Conservation (phyloP, 2,797 vertebrate genomes). For the Sibirionetta formosa region DNA sequence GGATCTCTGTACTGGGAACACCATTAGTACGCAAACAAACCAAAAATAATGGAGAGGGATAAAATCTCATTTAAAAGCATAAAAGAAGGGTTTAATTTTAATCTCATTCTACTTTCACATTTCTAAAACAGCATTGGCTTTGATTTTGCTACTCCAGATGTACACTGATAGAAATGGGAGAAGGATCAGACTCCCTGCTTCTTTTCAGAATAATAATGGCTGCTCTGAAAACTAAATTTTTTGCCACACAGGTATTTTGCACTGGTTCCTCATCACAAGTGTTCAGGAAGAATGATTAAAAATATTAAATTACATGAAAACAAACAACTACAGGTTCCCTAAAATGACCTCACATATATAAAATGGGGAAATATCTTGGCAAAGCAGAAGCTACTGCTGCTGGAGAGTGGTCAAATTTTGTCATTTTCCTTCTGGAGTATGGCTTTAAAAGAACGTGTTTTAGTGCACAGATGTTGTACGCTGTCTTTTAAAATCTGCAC, state of each 20-base stretch:
- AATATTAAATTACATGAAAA: constrained; percentile 44
- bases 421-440: constrained; percentile 73
- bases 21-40: not conserved
- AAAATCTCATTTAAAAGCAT: not conserved
- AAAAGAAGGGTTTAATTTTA: constrained; percentile 13
- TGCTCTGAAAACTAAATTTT: constrained; percentile 30
- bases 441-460: constrained; percentile 63
- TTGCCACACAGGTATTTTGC: not conserved
- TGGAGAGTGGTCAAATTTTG: constrained; percentile 76
- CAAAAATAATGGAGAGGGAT: not conserved
- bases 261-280: not conserved
- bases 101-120: constrained; percentile 33
- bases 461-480: constrained; percentile 70
- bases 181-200: constrained; percentile 25
- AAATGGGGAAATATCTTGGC: constrained; percentile 65
- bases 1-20: not conserved
- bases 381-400: constrained; percentile 65
- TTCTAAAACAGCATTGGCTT: constrained; percentile 11
- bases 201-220: constrained; percentile 29
- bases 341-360: constrained; percentile 55
- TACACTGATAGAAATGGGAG: not conserved
- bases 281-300: constrained; percentile 11
- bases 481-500: constrained; percentile 72
- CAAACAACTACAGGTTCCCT: constrained; percentile 61
- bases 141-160: constrained; percentile 54